Evolutionary conservation across 2,888 invertebrate genomes (phyloP).

Genomic region (Platerodrilus igneus): DNA sequence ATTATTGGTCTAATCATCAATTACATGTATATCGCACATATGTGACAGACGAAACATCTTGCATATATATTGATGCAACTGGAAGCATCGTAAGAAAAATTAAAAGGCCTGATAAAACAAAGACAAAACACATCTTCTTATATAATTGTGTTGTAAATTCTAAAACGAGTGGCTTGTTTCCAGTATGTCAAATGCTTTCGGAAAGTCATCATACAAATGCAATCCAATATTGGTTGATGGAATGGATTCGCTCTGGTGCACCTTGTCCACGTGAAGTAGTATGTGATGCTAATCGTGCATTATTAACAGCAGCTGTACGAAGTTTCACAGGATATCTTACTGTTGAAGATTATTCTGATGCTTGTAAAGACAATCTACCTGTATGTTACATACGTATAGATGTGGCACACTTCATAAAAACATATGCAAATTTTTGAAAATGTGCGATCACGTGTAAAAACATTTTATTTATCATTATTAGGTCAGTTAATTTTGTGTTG

Average conservation of each 20-base stretch:
- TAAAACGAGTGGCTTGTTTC: slow-evolving; percentile 1
- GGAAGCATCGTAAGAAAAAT: slow-evolving; percentile 6
- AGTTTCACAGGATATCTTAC: not conserved
- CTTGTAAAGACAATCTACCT: slow-evolving; percentile 1
- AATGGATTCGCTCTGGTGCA: slow-evolving; percentile 11
- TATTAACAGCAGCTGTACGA: slow-evolving; percentile 5
- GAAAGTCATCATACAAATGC: slow-evolving; percentile 12
- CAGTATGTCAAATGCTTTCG: slow-evolving; percentile 10
- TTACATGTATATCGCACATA: slow-evolving; percentile 3
- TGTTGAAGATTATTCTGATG: slow-evolving; percentile 1
- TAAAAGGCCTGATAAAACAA: not conserved
- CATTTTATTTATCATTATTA: slow-evolving; percentile 5
- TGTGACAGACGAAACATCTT: not conserved
- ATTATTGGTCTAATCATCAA: slow-evolving; percentile 8
- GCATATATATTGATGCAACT: slow-evolving; percentile 5
- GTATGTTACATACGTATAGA: slow-evolving; percentile 10
- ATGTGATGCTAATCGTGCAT: not conserved
- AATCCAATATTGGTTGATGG: slow-evolving; percentile 10
- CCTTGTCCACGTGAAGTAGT: slow-evolving; percentile 2
- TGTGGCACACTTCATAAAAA: slow-evolving; percentile 13
- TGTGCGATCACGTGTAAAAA: not conserved
- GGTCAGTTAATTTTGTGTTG: slow-evolving; percentile 8
- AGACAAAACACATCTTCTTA: slow-evolving; percentile 5
- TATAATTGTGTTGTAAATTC: slow-evolving; percentile 4
- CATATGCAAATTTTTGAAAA: slow-evolving; percentile 9